phyloP scores from a whole-genome alignment of 2,888 invertebrate species.

The Serripes groenlandicus region DNA sequence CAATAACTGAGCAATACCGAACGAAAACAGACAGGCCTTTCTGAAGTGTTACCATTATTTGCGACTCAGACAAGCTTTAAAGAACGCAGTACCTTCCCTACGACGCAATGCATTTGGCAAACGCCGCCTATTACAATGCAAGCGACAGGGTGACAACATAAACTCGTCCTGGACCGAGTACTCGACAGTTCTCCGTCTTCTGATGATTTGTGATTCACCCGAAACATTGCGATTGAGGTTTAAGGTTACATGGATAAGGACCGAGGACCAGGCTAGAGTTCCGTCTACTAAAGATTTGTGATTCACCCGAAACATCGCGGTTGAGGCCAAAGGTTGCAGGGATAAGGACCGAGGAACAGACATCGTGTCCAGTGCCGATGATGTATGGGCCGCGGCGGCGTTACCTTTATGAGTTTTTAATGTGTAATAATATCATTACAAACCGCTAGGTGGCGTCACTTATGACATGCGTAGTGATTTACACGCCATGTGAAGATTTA shows the following conservation, averaged over 20 bases:
- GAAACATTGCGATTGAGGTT: conserved; percentile 6
- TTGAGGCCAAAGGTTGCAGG: conserved; percentile 3
- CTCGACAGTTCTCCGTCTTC: no score
- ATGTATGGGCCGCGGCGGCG: conserved; percentile 13
- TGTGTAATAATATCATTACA: conserved; percentile 35
- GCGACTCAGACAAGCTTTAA: no score
- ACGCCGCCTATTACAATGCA: no score
- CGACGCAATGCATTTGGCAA: no score
- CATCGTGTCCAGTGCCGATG: background rate
- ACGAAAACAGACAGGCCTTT: no score
- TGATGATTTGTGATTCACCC: background rate
- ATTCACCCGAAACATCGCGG: background rate
- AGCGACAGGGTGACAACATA: no score
- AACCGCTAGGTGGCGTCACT: conserved; percentile 57
- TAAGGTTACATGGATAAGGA: background rate
- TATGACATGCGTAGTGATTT: conserved; percentile 60
- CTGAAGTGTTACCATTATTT: no score
- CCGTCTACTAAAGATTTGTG: background rate
- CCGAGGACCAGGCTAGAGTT: conserved; percentile 15
- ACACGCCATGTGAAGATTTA: conserved; percentile 3
- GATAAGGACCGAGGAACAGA: conserved; percentile 3
- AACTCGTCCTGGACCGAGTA: no score
- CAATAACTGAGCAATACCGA: no score
- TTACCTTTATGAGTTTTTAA: conserved; percentile 55
- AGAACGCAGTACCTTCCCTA: no score